Evolutionary conservation across 2,113 vertebrate species (phyloP).

Genomic region (Psilopogon haemacephalus): DNA sequence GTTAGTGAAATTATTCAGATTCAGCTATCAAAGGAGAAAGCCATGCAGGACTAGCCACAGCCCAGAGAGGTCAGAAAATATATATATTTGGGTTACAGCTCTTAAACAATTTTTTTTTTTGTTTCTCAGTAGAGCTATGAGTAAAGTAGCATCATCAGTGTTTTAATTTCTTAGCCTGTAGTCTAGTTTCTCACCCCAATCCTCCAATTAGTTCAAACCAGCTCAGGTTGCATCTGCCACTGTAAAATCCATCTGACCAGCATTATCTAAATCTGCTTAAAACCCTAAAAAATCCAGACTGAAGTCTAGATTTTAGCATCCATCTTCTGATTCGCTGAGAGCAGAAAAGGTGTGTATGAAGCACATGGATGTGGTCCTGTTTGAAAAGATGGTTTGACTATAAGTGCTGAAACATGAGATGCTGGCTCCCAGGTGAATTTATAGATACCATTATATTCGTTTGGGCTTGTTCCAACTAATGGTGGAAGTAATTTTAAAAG

Average conservation of each 20-base stretch:
- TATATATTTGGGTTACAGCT: no score
- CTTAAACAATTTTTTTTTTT: no score
- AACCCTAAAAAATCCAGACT: background rate
- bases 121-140: no score
- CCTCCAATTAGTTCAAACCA: no score
- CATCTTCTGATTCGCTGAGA: conserved; percentile 37
- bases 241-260: background rate
- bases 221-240: background rate
- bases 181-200: no score
- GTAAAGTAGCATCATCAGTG: no score
- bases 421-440: conserved; percentile 70
- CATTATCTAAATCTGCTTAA: background rate
- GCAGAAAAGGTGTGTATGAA: conserved; percentile 2
- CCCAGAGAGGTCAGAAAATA: no score
- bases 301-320: conserved; percentile 14
- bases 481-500: background rate
- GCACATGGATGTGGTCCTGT: conserved; percentile 45
- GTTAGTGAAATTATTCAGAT: no score
- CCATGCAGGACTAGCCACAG: no score
- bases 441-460: conserved; percentile 38
- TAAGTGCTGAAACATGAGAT: conserved; percentile 66
- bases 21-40: no score
- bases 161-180: no score
- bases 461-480: conserved; percentile 46
- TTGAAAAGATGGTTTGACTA: conserved; percentile 46